Conservation (phyloP, 2,113 vertebrate species). For the Eclectus roratus region DNA sequence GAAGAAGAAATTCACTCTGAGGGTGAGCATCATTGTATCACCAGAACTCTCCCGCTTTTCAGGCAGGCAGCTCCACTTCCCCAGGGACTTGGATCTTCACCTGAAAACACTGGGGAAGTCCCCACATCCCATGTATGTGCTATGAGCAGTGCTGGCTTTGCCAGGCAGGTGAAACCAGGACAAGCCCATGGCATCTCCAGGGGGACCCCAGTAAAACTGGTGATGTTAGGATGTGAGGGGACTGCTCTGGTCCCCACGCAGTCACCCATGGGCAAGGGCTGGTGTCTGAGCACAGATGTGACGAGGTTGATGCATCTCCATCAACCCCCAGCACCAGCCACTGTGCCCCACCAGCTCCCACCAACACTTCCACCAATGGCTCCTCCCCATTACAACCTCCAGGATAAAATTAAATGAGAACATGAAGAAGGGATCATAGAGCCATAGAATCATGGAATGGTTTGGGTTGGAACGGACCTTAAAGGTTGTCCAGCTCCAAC, state of each 20-base stretch:
- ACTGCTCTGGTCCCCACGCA: background rate
- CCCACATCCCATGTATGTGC: background rate
- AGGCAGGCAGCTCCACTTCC: background rate
- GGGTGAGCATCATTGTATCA: background rate
- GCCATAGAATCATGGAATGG: background rate
- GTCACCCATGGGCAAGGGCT: accelerated
- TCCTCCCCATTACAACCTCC: accelerated
- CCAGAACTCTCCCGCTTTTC: accelerated
- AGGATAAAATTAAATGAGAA: accelerated
- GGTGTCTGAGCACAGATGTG: accelerated
- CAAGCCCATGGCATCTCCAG: background rate
- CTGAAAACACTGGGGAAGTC: accelerated
- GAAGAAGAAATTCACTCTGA: background rate
- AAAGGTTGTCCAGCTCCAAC: background rate
- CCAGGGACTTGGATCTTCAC: background rate
- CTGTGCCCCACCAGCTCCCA: background rate
- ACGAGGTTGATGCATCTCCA: background rate
- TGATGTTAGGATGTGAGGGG: accelerated
- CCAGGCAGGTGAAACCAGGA: background rate
- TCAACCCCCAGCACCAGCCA: too few species aligned
- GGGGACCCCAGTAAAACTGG: background rate
- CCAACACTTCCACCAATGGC: background rate
- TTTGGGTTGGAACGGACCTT: background rate
- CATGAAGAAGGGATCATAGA: accelerated
- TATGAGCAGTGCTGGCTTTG: background rate